phyloP scores from a whole-genome alignment of 2,113 vertebrate species.

The Sylvicapra grimmia region DNA sequence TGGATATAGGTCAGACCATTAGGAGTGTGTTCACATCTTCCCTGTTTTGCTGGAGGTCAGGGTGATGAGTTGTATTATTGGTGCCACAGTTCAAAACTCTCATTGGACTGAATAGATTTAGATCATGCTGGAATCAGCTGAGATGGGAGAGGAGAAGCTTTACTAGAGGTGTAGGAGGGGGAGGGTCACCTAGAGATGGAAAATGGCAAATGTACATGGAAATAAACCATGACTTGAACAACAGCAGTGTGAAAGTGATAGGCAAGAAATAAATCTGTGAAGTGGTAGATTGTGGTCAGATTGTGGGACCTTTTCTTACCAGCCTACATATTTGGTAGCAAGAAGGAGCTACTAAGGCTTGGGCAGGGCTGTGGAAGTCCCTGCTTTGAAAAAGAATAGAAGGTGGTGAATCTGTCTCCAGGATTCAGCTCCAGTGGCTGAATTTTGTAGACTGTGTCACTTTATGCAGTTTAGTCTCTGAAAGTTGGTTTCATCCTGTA shows the following conservation, averaged over 20 bases:
- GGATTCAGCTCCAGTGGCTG: neutral
- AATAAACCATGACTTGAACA: neutral
- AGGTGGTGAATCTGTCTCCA: neutral
- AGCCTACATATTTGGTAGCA: neutral
- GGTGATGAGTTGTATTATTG: neutral
- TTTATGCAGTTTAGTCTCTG: neutral
- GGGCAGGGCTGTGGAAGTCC: neutral
- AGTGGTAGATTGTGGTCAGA: neutral
- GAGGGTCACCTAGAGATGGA: neutral
- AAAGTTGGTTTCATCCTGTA: neutral
- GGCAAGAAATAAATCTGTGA: neutral
- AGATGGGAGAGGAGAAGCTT: neutral
- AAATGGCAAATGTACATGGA: neutral
- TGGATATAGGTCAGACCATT: neutral
- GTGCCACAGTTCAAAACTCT: neutral
- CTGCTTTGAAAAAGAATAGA: neutral
- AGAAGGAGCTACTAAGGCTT: neutral
- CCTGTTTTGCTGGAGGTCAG: neutral
- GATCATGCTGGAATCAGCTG: neutral
- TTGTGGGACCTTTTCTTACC: neutral
- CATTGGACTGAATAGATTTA: neutral
- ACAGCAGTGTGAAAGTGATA: neutral
- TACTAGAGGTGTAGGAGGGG: accelerated
- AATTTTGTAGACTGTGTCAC: neutral
- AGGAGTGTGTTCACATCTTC: neutral